These are phyloP conservation scores for Halictus rubicundus DNA, from an alignment of 1,140 invertebrate genomes.

Conservation along the genomic window DNA sequence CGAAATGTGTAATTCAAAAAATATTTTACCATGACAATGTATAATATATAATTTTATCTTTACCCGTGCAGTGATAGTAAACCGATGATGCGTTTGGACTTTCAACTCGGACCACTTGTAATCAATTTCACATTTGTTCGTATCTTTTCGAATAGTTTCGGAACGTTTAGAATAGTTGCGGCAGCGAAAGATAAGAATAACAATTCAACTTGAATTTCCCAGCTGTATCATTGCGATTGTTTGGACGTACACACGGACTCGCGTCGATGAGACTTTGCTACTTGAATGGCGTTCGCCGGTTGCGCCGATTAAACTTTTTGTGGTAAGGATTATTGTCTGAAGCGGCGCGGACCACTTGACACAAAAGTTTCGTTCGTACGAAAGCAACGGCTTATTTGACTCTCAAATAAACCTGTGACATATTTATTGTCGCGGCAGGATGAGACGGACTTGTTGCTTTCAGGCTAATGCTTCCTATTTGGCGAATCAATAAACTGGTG, in stretches of 20 bases:
- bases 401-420: conserved; percentile 31
- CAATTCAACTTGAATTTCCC: background rate
- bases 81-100: too few relatives aligned
- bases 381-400: conserved; percentile 25
- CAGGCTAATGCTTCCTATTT: background rate
- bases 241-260: background rate
- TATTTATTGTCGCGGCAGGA: conserved; percentile 14
- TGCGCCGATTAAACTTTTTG: conserved; percentile 28
- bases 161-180: too few relatives aligned
- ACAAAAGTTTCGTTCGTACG: conserved; percentile 24
- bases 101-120: too few relatives aligned
- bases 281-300: background rate
- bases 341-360: conserved; percentile 16
- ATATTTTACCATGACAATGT: too few relatives aligned
- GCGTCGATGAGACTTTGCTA: background rate
- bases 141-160: too few relatives aligned
- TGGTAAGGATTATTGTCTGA: conserved; percentile 8
- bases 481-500: too few relatives aligned
- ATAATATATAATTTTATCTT: too few relatives aligned
- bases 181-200: too few relatives aligned
- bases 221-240: background rate
- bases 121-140: too few relatives aligned
- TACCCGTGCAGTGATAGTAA: too few relatives aligned
- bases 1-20: too few relatives aligned
- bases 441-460: conserved; percentile 30